These are phyloP conservation scores for mouse (Mus musculus) DNA, from an alignment of 2,113 vertebrate species.

Conservation along the genomic window GRCm39 chr1:162141001-162141500, in stretches of 20 bases:
- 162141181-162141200: constrained; percentile 89
- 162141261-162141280: constrained; percentile 84
- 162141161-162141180: constrained; percentile 91
- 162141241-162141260: constrained; percentile 90
- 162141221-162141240: constrained; percentile 91
- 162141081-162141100: not conserved
- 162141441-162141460: constrained; percentile 26
- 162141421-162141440: not conserved
- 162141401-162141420: not conserved
- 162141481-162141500: not conserved
- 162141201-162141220: constrained; percentile 90
- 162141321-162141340: not conserved
- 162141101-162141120: not conserved
- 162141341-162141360: not conserved
- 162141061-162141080: not conserved
- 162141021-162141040: not conserved
- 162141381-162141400: constrained; percentile 62
- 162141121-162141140: constrained; percentile 88
- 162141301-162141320: not conserved
- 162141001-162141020: not conserved
- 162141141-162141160: constrained; percentile 91
- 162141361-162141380: constrained; percentile 44
- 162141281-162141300: not conserved
- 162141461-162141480: not conserved
- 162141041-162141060: not conserved